These are phyloP conservation scores for Synanthedon vespiformis DNA, from an alignment of 2,888 invertebrate genomes.

Conservation along the genomic window DNA sequence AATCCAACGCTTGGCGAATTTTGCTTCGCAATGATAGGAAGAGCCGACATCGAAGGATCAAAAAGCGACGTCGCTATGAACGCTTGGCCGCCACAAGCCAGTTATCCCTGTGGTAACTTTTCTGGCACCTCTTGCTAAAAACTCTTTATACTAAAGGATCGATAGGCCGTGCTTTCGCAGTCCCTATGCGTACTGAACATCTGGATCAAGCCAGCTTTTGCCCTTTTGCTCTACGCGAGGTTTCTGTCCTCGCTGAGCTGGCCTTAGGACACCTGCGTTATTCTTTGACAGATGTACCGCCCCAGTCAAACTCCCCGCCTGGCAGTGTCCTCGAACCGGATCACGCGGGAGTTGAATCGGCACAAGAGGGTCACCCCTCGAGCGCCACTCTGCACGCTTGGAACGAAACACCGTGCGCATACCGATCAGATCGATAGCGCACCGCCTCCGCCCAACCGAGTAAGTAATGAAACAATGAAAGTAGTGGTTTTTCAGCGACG, in stretches of 20 bases:
- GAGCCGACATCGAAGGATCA: constrained; percentile 81
- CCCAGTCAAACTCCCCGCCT: constrained; percentile 76
- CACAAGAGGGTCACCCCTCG: constrained; percentile 39
- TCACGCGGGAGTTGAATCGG: constrained; percentile 43
- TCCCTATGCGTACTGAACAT: too few species aligned
- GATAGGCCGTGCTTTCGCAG: constrained; percentile 22
- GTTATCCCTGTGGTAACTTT: constrained; percentile 79
- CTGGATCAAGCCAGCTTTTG: too few species aligned
- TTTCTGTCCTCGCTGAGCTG: constrained; percentile 76
- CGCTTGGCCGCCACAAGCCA: constrained; percentile 67
- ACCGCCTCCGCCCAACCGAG: constrained; percentile 1
- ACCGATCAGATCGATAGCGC: not conserved
- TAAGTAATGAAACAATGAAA: constrained; percentile 2
- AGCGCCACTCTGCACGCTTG: constrained; percentile 69
- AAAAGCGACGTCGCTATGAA: constrained; percentile 70
- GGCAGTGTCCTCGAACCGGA: constrained; percentile 71
- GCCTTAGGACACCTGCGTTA: constrained; percentile 76
- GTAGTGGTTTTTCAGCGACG: not conserved
- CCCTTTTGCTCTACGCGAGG: constrained; percentile 73
- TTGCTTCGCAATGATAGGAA: not conserved
- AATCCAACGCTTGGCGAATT: not conserved
- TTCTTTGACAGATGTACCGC: constrained; percentile 76
- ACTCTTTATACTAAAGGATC: constrained; percentile 73
- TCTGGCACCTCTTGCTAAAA: constrained; percentile 47
- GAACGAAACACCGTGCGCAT: constrained; percentile 26